Percentiles rank a stretch among this genome's conserved stretches.
phyloP scores from a whole-genome alignment of 2,113 vertebrate genomes.

The Leucopternis melanops region DNA sequence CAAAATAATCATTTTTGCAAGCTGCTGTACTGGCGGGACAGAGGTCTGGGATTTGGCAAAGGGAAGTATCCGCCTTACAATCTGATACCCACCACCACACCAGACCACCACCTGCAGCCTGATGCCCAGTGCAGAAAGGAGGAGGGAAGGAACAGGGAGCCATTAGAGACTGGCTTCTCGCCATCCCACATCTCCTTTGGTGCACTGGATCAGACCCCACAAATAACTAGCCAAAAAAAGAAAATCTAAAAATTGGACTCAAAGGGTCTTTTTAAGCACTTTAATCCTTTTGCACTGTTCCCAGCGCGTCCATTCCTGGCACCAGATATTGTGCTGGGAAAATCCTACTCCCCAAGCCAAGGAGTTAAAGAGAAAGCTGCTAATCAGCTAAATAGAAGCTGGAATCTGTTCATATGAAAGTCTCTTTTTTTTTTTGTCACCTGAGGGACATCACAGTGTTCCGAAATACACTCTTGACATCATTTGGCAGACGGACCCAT shows the following conservation, averaged over 20 bases:
- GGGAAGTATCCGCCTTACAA: conserved; percentile 37
- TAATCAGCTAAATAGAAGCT: conserved; percentile 79
- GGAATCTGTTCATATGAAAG: conserved; percentile 69
- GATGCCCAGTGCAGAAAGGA: conserved; percentile 33
- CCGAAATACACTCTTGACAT: conserved; percentile 69
- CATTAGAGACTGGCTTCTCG: conserved; percentile 77
- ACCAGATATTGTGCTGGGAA: conserved; percentile 35
- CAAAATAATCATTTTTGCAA: conserved; percentile 68
- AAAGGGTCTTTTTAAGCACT: conserved; percentile 72
- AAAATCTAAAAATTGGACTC: conserved; percentile 70
- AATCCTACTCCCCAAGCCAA: conserved; percentile 62
- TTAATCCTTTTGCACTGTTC: conserved; percentile 72
- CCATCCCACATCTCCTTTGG: conserved; percentile 74
- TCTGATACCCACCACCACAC: conserved; percentile 52
- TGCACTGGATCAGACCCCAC: conserved; percentile 68
- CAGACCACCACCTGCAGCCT: conserved; percentile 73
- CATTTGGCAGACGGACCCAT: conserved; percentile 65
- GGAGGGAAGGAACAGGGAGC: conserved; percentile 54
- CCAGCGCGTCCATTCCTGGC: conserved; percentile 62
- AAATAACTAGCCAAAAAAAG: conserved; percentile 61
- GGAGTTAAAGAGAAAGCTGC: conserved; percentile 68
- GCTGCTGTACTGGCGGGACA: conserved; percentile 54
- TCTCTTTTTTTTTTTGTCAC: conserved; percentile 45
- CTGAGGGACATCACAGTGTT: conserved; percentile 66
- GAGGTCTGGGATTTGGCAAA: conserved; percentile 65